A percentile compares a stretch with the other conserved stretches of the same genome.
phyloP scores from a whole-genome alignment of 1,140 invertebrate species.

The Aporrectodea caliginosa region DNA sequence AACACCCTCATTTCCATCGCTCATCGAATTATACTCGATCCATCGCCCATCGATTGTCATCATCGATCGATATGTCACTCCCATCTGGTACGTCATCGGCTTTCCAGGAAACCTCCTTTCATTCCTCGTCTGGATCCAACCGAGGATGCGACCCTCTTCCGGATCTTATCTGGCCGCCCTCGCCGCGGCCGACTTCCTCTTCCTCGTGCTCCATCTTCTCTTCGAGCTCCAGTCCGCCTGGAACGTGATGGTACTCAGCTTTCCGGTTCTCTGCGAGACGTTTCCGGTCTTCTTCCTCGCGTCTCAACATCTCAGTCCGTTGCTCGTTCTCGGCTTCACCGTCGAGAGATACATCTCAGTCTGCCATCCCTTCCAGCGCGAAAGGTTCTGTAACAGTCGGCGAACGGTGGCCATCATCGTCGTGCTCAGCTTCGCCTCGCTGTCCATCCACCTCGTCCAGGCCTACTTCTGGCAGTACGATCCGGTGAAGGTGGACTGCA shows the following conservation, averaged over 20 bases:
- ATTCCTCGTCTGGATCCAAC: constrained; percentile 32
- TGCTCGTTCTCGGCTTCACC: constrained; percentile 68
- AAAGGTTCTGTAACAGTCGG: constrained; percentile 72
- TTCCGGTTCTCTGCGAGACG: constrained; percentile 38
- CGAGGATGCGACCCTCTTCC: constrained; percentile 29
- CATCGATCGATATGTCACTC: constrained; percentile 26
- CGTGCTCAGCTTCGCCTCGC: constrained; percentile 28
- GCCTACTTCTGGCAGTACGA: constrained; percentile 51
- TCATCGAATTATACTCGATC: background rate
- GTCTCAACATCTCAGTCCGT: constrained; percentile 41
- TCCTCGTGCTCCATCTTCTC: constrained; percentile 26
- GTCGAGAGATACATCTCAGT: constrained; percentile 78
- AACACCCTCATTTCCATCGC: background rate
- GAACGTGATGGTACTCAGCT: constrained; percentile 33
- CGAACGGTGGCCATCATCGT: constrained; percentile 66
- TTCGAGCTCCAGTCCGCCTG: constrained; percentile 30
- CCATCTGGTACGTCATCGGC: constrained; percentile 32
- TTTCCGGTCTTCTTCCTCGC: constrained; percentile 42
- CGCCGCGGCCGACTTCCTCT: constrained; percentile 22
- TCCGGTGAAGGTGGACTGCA: constrained; percentile 20
- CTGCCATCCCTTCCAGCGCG: constrained; percentile 70
- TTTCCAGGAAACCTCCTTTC: constrained; percentile 33
- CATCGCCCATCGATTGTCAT: constrained; percentile 11
- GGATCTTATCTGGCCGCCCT: constrained; percentile 33
- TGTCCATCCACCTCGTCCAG: constrained; percentile 43